phyloP scores from a whole-genome alignment of 2,888 invertebrate species.

The Loripinus fragilis region DNA sequence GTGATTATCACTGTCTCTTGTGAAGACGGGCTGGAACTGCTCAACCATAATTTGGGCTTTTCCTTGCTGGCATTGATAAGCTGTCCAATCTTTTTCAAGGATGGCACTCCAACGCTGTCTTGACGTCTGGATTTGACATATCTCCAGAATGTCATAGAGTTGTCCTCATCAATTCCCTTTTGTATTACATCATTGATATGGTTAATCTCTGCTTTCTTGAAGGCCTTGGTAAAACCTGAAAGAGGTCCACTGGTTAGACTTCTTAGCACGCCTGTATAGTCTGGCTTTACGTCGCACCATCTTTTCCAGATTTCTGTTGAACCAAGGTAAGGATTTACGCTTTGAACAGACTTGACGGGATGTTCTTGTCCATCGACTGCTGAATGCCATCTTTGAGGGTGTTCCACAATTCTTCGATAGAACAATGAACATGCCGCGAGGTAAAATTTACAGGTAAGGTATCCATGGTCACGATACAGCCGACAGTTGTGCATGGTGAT shows the following conservation, averaged over 20 bases:
- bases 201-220: conserved; percentile 33
- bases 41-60: conserved; percentile 42
- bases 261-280: conserved; percentile 30
- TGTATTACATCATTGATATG: conserved; percentile 21
- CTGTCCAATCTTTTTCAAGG: conserved; percentile 43
- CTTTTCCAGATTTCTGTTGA: conserved; percentile 29
- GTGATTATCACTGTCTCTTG: conserved; percentile 1
- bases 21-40: conserved; percentile 54
- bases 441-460: no score
- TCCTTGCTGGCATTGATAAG: conserved; percentile 38
- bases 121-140: conserved; percentile 50
- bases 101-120: conserved; percentile 45
- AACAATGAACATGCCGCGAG: no score
- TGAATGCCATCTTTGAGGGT: not conserved
- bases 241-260: conserved; percentile 32
- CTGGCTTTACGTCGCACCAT: conserved; percentile 31
- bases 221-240: conserved; percentile 27
- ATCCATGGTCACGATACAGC: no score
- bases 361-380: conserved; percentile 9
- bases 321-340: conserved; percentile 28
- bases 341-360: conserved; percentile 26
- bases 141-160: conserved; percentile 52
- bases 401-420: conserved; percentile 3
- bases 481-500: no score
- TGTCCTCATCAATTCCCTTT: no score